A percentile compares a stretch with the other conserved stretches of the same genome.
Conservation (phyloP, 2,888 invertebrate genomes). For the Nephrotoma appendiculata region DNA sequence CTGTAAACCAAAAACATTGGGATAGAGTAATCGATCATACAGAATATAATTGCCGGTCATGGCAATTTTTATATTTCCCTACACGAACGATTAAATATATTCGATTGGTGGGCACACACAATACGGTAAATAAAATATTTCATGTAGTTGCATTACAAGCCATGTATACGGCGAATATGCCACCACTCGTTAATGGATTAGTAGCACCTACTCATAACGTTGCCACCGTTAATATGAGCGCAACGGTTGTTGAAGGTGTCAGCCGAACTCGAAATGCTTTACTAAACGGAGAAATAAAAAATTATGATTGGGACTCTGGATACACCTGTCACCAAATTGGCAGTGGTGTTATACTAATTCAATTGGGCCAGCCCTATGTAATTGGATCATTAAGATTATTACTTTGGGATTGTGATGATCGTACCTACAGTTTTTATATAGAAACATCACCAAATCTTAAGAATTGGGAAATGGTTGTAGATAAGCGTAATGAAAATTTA, state of each 20-base stretch:
- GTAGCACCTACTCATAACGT: slow-evolving; percentile 79
- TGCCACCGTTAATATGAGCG: slow-evolving; percentile 78
- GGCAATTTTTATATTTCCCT: slow-evolving; percentile 90
- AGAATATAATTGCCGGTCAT: slow-evolving; percentile 84
- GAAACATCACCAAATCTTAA: slow-evolving; percentile 86
- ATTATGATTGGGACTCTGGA: slow-evolving; percentile 98
- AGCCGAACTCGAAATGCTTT: slow-evolving; percentile 85
- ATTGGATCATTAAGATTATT: slow-evolving; percentile 80
- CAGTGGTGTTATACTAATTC: slow-evolving; percentile 86
- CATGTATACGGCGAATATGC: slow-evolving; percentile 61
- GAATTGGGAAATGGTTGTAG: slow-evolving; percentile 85
- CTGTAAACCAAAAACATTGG: slow-evolving; percentile 93
- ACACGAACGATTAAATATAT: slow-evolving; percentile 76
- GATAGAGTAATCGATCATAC: slow-evolving; percentile 85
- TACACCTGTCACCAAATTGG: slow-evolving; percentile 96
- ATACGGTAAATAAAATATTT: slow-evolving; percentile 90
- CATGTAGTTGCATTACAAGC: slow-evolving; percentile 90
- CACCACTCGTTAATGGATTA: slow-evolving; percentile 59
- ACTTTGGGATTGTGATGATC: slow-evolving; percentile 93
- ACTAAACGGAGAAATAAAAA: slow-evolving; percentile 85
- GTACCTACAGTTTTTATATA: slow-evolving; percentile 90
- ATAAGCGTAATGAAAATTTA: slow-evolving; percentile 71
- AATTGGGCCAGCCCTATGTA: slow-evolving; percentile 90
- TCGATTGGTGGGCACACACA: slow-evolving; percentile 77
- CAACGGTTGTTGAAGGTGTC: slow-evolving; percentile 93